Evolutionary conservation across 1,140 invertebrate species (phyloP), one percentile per base, ranked within the genome.

Genomic region (Caenorhabditis brenneri): DNA sequence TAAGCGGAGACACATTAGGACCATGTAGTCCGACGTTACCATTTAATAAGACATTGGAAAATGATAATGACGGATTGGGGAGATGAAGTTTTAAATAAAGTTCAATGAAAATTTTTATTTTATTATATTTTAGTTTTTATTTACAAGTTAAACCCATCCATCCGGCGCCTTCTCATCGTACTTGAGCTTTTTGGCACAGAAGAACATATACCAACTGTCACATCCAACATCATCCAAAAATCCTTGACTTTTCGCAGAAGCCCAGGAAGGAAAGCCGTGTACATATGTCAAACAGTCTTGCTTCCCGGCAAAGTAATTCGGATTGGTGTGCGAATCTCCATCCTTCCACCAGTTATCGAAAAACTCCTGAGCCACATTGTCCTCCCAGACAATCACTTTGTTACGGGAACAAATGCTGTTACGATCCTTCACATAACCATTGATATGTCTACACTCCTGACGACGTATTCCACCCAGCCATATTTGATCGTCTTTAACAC

Each of bases 71-170:
- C 19, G 58, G 58, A 3, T 36, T 65, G 58, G 19, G 19, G 15
- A 65, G 19, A 65, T 65, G 31, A 65, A 65, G 22, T 65, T 65
- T 36, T 65, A n/a, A 65, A 27, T n/a, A n/a, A n/a, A n/a, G n/a
- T n/a, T n/a, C n/a, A n/a, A n/a, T n/a, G n/a, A n/a, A n/a, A n/a
- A n/a, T n/a, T n/a, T n/a, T n/a, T n/a, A n/a, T n/a, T n/a, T n/a
- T n/a, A n/a, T n/a, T n/a, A n/a, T n/a, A n/a, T n/a, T n/a, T n/a
- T n/a, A n/a, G n/a, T n/a, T n/a, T n/a, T n/a, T n/a, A n/a, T n/a
- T n/a, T n/a, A n/a, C n/a, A n/a, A n/a, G n/a, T n/a, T n/a, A n/a
- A n/a, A n/a, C n/a, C n/a, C n/a, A n/a, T n/a, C n/a, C n/a, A n/a
- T n/a, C n/a, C n/a, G n/a, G n/a, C n/a, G n/a, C n/a, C n/a, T n/a